Conservation (phyloP, 2,113 vertebrate species). For the Probosciger aterrimus region DNA sequence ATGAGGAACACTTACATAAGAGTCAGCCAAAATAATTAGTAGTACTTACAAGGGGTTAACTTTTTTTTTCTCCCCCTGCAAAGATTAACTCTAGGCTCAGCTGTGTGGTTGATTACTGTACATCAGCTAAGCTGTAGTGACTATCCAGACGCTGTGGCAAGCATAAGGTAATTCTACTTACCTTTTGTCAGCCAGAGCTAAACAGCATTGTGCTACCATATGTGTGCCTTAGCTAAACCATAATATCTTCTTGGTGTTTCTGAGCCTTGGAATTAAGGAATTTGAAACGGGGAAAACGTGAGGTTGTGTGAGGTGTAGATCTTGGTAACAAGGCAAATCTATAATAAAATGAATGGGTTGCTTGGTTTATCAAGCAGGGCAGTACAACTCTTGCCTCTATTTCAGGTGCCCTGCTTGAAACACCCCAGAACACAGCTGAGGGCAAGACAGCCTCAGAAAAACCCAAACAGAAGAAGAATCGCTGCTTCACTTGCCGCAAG, state of each 20-base stretch:
- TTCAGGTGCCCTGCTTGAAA: slow-evolving; percentile 76
- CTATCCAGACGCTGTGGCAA: not conserved
- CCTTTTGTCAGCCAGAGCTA: not conserved
- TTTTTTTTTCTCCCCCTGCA: not conserved
- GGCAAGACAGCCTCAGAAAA: slow-evolving; percentile 80
- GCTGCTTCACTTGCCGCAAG: slow-evolving; percentile 88
- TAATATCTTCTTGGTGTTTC: not conserved
- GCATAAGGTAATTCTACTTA: not conserved
- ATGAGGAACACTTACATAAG: slow-evolving; percentile 42
- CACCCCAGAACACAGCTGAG: slow-evolving; percentile 76
- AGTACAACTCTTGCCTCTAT: not conserved
- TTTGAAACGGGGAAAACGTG: not conserved
- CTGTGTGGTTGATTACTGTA: not conserved
- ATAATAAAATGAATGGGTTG: not conserved
- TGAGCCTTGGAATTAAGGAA: not conserved
- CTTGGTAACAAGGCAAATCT: not conserved
- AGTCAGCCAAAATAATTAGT: slow-evolving; percentile 47
- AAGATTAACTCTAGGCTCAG: slow-evolving; percentile 33
- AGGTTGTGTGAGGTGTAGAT: not conserved
- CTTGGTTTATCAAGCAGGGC: not conserved
- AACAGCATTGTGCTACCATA: fast-evolving
- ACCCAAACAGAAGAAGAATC: slow-evolving; percentile 84
- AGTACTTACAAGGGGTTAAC: slow-evolving; percentile 47
- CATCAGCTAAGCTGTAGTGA: not conserved
- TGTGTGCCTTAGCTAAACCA: not conserved